These are phyloP conservation scores for Ariopsis seemanni DNA, from an alignment of 2,113 vertebrate genomes.

Conservation along the genomic window DNA sequence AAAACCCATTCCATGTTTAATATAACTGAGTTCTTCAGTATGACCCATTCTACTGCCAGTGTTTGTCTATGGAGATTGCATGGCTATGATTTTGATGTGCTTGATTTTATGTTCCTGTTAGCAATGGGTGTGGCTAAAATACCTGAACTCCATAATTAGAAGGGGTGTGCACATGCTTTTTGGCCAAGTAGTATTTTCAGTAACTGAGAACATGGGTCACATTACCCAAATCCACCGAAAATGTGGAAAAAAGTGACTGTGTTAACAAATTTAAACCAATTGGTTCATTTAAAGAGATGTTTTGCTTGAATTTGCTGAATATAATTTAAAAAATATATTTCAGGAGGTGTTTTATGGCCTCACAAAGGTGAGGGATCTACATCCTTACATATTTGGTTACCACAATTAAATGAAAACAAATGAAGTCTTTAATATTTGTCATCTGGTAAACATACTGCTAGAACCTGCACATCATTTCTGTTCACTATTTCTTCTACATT, in stretches of 20 bases:
- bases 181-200: not conserved
- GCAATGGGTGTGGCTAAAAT: too few species aligned
- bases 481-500: not conserved
- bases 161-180: not conserved
- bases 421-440: not conserved
- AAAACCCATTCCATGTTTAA: not conserved
- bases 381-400: not conserved
- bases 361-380: not conserved
- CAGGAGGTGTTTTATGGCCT: not conserved
- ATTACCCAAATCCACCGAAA: not conserved
- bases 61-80: not conserved
- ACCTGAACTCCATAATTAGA: not conserved
- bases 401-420: not conserved
- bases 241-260: not conserved
- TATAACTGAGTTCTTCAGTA: not conserved
- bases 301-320: not conserved
- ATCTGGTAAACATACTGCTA: not conserved
- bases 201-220: not conserved
- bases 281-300: not conserved
- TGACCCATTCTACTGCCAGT: not conserved
- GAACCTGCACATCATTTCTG: not conserved
- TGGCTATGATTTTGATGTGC: not conserved
- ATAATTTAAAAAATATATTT: not conserved
- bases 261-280: not conserved
- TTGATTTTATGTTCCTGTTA: not conserved